phyloP scores from a whole-genome alignment of 2,797 vertebrate genomes.

The Oryzias sinensis region DNA sequence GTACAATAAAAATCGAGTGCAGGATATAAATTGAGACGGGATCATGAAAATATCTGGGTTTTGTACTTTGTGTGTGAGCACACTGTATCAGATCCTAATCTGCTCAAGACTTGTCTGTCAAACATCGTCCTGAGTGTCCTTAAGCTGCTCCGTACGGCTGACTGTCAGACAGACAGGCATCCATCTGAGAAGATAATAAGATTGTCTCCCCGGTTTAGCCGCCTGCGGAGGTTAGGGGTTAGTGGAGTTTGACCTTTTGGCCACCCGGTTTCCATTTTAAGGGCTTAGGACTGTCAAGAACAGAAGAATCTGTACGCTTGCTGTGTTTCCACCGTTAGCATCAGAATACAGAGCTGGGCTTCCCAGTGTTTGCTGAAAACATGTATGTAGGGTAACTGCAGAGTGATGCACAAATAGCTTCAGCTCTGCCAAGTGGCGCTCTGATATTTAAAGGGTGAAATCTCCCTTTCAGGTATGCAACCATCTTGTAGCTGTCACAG shows the following conservation, averaged over 20 bases:
- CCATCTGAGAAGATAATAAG: slow-evolving; percentile 74
- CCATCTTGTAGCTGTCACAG: slow-evolving; percentile 20
- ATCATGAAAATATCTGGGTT: neutral
- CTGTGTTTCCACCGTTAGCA: slow-evolving; percentile 4
- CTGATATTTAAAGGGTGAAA: slow-evolving; percentile 13
- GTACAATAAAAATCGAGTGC: too few relatives aligned
- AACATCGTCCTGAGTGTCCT: slow-evolving; percentile 49
- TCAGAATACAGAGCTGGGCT: slow-evolving; percentile 9
- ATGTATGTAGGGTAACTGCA: too few relatives aligned
- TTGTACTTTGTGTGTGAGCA: neutral
- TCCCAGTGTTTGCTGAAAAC: slow-evolving; percentile 10
- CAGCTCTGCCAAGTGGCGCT: slow-evolving; percentile 29
- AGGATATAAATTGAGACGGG: neutral
- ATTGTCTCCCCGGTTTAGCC: slow-evolving; percentile 71
- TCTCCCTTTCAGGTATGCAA: slow-evolving; percentile 14
- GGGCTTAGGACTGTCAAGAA: slow-evolving; percentile 62
- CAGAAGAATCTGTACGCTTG: slow-evolving; percentile 34
- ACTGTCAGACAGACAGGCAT: slow-evolving; percentile 49
- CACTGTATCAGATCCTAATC: slow-evolving; percentile 25
- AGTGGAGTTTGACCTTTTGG: slow-evolving; percentile 77
- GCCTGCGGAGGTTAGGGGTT: slow-evolving; percentile 61
- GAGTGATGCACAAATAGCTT: neutral
- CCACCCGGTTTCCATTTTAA: slow-evolving; percentile 53
- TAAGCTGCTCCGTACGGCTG: slow-evolving; percentile 49
- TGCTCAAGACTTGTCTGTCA: slow-evolving; percentile 41